Evolutionary conservation across 1,140 invertebrate species (phyloP).

Genomic region (Copidosoma floridanum): DNA sequence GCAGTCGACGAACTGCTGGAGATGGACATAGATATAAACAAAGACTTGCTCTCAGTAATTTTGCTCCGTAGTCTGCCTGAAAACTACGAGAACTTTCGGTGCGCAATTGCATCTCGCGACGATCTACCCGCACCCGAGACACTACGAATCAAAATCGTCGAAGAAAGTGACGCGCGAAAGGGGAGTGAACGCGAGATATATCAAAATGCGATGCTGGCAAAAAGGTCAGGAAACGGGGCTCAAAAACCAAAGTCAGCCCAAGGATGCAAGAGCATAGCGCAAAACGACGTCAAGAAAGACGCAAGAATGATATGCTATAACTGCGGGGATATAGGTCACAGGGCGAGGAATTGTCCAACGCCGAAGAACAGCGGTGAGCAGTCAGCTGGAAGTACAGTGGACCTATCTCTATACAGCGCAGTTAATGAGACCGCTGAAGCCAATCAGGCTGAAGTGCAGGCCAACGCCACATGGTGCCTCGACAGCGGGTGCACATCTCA

Average conservation of each 20-base stretch:
- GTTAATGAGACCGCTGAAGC: not conserved
- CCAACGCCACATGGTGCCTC: not conserved
- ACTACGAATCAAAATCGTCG: not conserved
- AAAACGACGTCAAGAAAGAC: not conserved
- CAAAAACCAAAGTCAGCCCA: too few species aligned
- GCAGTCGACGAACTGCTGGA: not conserved
- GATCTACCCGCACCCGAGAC: not conserved
- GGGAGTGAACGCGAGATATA: not conserved
- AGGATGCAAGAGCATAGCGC: too few species aligned
- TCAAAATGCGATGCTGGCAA: not conserved
- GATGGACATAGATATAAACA: not conserved
- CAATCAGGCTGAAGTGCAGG: not conserved
- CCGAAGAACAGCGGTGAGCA: not conserved
- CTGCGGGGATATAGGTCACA: not conserved
- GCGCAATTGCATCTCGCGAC: constrained; percentile 1
- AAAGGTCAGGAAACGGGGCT: too few species aligned
- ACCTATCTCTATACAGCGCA: too few species aligned
- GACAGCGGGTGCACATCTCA: too few species aligned
- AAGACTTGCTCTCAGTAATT: not conserved
- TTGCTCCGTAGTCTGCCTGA: not conserved
- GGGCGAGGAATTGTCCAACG: not conserved
- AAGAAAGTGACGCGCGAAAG: not conserved
- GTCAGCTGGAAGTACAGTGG: too few species aligned
- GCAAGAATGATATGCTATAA: not conserved
- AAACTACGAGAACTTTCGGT: constrained; percentile 4